A percentile compares a stretch with the other conserved stretches of the same genome.
Conservation (phyloP, 2,888 invertebrate genomes). For the Diaphora mendica region DNA sequence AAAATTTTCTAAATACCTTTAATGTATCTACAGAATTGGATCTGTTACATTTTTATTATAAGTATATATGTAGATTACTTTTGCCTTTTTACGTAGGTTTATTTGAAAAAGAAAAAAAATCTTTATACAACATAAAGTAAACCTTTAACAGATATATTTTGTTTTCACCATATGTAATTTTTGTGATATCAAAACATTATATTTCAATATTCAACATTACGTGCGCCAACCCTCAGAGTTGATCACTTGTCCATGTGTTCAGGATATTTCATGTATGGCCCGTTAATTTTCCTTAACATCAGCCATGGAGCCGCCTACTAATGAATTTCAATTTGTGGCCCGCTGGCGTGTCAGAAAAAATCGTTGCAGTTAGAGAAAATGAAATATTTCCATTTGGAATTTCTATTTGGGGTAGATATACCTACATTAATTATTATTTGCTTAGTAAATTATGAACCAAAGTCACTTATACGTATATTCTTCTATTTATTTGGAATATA, state of each 20-base stretch:
- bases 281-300: conserved; percentile 84
- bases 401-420: conserved; percentile 9
- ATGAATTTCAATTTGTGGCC: conserved; percentile 84
- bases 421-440: no score
- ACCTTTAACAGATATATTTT: not conserved
- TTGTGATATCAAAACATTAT: not conserved
- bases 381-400: conserved; percentile 38
- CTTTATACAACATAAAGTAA: no score
- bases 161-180: not conserved
- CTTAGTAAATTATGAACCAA: no score
- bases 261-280: conserved; percentile 82
- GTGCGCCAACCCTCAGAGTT: not conserved
- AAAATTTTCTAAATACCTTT: no score
- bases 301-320: conserved; percentile 72
- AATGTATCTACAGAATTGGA: no score
- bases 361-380: conserved; percentile 48
- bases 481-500: no score
- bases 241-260: not conserved
- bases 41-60: no score
- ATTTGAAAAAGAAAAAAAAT: no score
- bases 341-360: conserved; percentile 65
- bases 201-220: not conserved
- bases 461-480: no score
- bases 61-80: no score
- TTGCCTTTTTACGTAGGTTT: no score